Evolutionary conservation across 2,113 vertebrate species (phyloP).

Genomic region (Meriones unguiculatus): DNA sequence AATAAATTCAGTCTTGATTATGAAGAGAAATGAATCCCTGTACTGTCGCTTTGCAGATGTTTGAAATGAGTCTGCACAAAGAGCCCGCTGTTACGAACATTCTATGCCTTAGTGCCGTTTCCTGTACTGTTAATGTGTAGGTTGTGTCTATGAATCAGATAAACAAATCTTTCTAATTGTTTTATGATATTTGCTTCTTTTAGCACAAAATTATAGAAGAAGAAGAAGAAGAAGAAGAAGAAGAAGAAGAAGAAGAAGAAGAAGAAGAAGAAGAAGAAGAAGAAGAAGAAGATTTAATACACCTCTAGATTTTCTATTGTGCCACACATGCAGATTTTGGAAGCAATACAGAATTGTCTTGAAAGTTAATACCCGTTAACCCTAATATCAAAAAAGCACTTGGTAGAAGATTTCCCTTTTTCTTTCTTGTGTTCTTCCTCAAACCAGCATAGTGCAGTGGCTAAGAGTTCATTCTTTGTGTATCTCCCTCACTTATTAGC

Average conservation of each 20-base stretch:
- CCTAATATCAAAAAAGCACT: background rate
- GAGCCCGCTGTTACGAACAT: background rate
- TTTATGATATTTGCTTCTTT: background rate
- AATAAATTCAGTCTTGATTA: background rate
- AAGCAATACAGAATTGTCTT: background rate
- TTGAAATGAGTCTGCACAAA: constrained; percentile 22
- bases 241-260: no score
- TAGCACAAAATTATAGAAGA: background rate
- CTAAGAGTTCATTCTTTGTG: background rate
- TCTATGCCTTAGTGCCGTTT: background rate
- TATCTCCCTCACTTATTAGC: background rate
- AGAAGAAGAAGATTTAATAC: background rate
- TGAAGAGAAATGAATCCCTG: background rate
- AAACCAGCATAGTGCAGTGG: background rate
- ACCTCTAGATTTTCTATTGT: constrained; percentile 8
- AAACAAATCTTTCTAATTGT: background rate
- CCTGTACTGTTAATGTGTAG: background rate
- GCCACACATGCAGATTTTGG: background rate
- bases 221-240: no score
- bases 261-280: no score
- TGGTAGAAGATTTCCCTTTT: background rate
- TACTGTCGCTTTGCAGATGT: background rate
- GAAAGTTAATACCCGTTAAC: background rate
- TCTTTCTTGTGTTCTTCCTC: background rate
- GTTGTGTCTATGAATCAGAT: background rate